phyloP scores from a whole-genome alignment of 1,140 invertebrate species.

The Drosophila erecta region DNA sequence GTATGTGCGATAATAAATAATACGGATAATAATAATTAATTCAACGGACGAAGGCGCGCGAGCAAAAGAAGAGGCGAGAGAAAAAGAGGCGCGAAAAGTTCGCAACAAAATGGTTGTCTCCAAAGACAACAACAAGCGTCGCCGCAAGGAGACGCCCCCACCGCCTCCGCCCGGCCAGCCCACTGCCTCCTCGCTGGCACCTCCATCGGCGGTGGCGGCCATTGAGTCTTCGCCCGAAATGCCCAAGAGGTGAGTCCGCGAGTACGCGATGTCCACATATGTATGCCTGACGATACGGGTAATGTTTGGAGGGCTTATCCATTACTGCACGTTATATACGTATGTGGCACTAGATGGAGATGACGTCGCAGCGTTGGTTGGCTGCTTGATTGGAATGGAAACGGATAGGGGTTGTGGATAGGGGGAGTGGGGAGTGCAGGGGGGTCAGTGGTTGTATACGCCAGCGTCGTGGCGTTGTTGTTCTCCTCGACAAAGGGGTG shows the following conservation, averaged over 20 bases:
- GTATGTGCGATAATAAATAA: slow-evolving; percentile 38
- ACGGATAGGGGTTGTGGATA: neutral
- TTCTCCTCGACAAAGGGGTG: slow-evolving; percentile 58
- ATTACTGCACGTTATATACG: slow-evolving; percentile 17
- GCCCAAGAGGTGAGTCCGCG: slow-evolving; percentile 83
- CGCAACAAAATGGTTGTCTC: slow-evolving; percentile 84
- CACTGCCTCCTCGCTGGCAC: slow-evolving; percentile 36
- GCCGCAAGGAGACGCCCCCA: slow-evolving; percentile 76
- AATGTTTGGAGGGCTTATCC: slow-evolving; percentile 16
- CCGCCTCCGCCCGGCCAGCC: slow-evolving; percentile 47
- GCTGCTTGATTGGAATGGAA: neutral
- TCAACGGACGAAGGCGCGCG: slow-evolving; percentile 26
- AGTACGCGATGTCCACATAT: slow-evolving; percentile 14
- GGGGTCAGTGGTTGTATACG: slow-evolving; percentile 35
- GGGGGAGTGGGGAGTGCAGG: slow-evolving; percentile 2
- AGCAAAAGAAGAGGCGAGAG: slow-evolving; percentile 17
- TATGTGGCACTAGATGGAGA: slow-evolving; percentile 51
- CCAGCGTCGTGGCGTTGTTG: slow-evolving; percentile 67
- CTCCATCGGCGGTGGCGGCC: slow-evolving; percentile 44
- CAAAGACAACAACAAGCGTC: slow-evolving; percentile 81
- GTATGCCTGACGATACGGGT: neutral
- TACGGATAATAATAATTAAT: slow-evolving; percentile 26
- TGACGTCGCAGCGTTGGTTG: slow-evolving; percentile 62
- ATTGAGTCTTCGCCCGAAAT: slow-evolving; percentile 84
- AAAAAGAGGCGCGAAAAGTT: slow-evolving; percentile 78